Conservation (phyloP, 2,113 vertebrate species). For the Chamaetylas fuelleborni region DNA sequence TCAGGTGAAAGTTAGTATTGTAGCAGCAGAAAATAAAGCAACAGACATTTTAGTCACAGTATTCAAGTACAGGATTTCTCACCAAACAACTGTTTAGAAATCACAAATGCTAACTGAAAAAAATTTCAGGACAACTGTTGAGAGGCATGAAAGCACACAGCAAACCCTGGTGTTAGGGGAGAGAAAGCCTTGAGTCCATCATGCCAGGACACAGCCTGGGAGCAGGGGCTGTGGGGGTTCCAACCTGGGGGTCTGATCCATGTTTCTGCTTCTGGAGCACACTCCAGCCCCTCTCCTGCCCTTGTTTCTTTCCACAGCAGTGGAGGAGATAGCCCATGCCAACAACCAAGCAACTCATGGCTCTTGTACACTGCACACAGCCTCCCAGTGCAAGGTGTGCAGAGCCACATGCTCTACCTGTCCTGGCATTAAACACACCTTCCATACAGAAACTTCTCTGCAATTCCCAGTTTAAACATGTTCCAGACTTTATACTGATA, state of each 20-base stretch:
- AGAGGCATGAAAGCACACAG: neutral
- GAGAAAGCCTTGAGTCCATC: neutral
- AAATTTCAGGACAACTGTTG: neutral
- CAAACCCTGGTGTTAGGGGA: neutral
- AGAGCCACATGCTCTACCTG: rapidly evolving
- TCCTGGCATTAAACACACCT: neutral
- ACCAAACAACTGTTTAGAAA: neutral
- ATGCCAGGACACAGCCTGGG: neutral
- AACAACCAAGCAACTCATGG: neutral
- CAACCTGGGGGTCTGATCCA: neutral
- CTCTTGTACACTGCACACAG: neutral
- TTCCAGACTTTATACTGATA: neutral
- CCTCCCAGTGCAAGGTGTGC: rapidly evolving
- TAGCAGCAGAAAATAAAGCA: neutral
- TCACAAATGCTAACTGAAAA: neutral
- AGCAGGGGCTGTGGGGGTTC: neutral
- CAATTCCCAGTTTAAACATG: neutral
- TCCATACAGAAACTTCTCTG: neutral
- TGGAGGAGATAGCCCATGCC: rapidly evolving
- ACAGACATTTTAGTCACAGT: neutral
- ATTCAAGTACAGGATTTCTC: neutral
- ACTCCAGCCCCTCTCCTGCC: neutral
- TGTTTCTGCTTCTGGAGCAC: rapidly evolving
- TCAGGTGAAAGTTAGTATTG: neutral
- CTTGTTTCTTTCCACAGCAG: neutral